A percentile compares a stretch with the other conserved stretches of the same genome.
Evolutionary conservation across 1,140 invertebrate genomes (phyloP).

Genomic region (Nasonia vitripennis): DNA sequence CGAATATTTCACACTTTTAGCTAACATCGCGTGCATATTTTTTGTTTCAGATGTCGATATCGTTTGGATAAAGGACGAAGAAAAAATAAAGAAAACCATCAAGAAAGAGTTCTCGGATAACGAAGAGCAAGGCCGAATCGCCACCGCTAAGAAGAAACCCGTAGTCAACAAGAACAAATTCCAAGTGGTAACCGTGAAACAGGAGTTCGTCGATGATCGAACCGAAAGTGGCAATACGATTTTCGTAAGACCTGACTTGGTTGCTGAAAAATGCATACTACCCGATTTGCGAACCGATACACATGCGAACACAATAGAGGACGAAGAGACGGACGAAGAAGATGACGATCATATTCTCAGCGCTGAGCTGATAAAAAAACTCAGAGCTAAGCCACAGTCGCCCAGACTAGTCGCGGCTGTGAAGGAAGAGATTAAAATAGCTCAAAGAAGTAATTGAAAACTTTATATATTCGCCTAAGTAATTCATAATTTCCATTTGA

Average conservation of each 20-base stretch:
- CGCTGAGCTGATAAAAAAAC: not conserved
- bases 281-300: not conserved
- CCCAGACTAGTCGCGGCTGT: not conserved
- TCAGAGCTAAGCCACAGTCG: not conserved
- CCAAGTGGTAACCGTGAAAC: not conserved
- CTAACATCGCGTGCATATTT: not conserved
- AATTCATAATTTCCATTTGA: not conserved
- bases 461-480: not conserved
- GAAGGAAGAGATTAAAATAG: constrained; percentile 38
- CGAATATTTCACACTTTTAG: not conserved
- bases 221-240: not conserved
- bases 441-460: constrained; percentile 12
- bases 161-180: not conserved
- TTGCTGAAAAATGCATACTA: too few relatives aligned
- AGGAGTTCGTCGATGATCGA: not conserved
- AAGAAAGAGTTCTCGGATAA: not conserved
- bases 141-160: not conserved
- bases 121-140: not conserved
- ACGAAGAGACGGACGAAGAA: not conserved
- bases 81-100: not conserved
- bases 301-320: not conserved
- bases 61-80: not conserved
- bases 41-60: not conserved
- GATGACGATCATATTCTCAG: not conserved
- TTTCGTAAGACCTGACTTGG: not conserved